These are phyloP conservation scores for Probosciger aterrimus DNA, from an alignment of 2,113 vertebrate species.

Conservation along the genomic window DNA sequence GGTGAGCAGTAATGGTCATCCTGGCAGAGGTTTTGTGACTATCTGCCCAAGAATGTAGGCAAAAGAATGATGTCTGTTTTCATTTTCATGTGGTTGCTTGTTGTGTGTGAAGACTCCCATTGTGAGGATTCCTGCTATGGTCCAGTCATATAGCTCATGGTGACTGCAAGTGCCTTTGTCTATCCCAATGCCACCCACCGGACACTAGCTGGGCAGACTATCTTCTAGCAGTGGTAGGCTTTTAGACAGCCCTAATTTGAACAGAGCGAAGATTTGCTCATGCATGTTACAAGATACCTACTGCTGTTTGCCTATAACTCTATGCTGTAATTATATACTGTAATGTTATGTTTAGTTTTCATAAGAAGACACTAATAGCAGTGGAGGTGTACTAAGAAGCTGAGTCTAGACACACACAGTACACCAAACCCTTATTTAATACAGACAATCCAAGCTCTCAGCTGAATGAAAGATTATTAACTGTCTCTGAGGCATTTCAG, in stretches of 20 bases:
- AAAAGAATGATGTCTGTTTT: not conserved
- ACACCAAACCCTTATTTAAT: conserved; percentile 24
- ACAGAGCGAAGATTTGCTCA: not conserved
- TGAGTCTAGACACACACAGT: conserved; percentile 18
- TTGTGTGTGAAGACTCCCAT: not conserved
- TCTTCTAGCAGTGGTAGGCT: not conserved
- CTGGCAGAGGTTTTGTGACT: not conserved
- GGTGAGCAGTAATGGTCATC: not conserved
- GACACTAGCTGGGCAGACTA: not conserved
- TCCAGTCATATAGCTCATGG: not conserved
- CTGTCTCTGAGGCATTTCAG: not conserved
- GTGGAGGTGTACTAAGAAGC: conserved; percentile 44
- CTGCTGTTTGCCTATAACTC: conserved; percentile 15
- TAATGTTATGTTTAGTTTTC: conserved; percentile 41
- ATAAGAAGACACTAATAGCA: conserved; percentile 41
- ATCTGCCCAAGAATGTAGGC: not conserved
- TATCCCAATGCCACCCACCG: not conserved
- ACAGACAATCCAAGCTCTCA: not conserved
- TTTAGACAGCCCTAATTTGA: not conserved
- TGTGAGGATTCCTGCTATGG: not conserved
- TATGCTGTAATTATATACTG: not conserved
- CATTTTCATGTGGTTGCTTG: not conserved
- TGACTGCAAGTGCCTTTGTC: not conserved
- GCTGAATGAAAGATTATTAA: not conserved
- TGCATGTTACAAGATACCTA: not conserved